Percentiles rank a stretch among this genome's conserved stretches.
These are phyloP conservation scores for Lucinisca nassula DNA, from an alignment of 2,888 invertebrate species.

Conservation along the genomic window DNA sequence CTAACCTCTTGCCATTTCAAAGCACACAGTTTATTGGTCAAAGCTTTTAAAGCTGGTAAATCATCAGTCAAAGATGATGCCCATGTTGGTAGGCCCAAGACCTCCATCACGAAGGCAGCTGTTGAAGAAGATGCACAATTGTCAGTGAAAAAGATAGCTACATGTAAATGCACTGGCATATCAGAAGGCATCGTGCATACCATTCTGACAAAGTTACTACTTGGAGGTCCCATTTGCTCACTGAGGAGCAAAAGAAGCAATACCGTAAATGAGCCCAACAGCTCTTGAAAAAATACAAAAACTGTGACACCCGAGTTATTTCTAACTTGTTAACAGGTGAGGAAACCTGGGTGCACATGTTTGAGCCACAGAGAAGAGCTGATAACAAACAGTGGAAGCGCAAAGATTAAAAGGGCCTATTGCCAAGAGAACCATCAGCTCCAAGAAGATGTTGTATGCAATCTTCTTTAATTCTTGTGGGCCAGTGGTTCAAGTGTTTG, in stretches of 20 bases:
- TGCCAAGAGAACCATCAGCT: constrained; percentile 17
- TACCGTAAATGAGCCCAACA: not conserved
- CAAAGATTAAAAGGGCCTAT: constrained; percentile 8
- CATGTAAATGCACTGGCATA: too few species aligned
- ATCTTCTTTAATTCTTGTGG: constrained; percentile 17
- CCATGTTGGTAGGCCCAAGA: too few species aligned
- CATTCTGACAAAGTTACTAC: not conserved
- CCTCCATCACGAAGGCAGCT: too few species aligned
- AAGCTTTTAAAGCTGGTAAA: too few species aligned
- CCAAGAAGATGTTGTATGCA: not conserved
- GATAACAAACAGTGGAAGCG: not conserved
- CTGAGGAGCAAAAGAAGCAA: not conserved
- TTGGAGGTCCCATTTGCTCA: not conserved
- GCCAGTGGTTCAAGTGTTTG: constrained; percentile 6
- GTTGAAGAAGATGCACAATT: too few species aligned
- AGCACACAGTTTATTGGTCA: too few species aligned
- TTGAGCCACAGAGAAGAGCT: not conserved
- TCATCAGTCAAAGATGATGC: too few species aligned
- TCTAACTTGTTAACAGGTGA: constrained; percentile 21
- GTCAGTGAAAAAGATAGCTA: too few species aligned
- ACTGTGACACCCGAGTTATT: not conserved
- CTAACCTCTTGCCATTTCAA: too few species aligned
- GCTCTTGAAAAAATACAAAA: constrained; percentile 18
- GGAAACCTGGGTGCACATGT: not conserved
- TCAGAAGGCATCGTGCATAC: too few species aligned